phyloP scores from a whole-genome alignment of 2,888 invertebrate genomes.

The Salticus scenicus region DNA sequence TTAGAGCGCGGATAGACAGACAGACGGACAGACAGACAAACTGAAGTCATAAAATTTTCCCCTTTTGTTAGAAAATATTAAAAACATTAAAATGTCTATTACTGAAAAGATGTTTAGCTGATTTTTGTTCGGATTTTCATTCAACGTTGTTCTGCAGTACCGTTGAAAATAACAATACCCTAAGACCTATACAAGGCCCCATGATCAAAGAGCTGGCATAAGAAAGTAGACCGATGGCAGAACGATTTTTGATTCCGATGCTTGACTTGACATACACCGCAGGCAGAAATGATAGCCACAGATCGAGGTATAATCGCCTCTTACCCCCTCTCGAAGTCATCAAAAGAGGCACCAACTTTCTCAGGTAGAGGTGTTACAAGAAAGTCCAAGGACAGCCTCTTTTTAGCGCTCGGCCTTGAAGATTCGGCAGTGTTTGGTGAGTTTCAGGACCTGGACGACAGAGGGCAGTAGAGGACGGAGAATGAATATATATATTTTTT shows the following conservation, averaged over 20 bases:
- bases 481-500: background rate
- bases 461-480: background rate
- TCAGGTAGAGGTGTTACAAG: constrained; percentile 63
- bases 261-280: background rate
- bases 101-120: too few relatives aligned
- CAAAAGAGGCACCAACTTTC: constrained; percentile 15
- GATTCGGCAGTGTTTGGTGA: background rate
- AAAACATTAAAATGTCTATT: too few relatives aligned
- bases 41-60: too few relatives aligned
- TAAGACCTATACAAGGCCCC: too few relatives aligned
- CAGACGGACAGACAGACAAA: too few relatives aligned
- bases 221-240: background rate
- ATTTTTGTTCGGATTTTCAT: too few relatives aligned
- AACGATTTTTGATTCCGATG: background rate
- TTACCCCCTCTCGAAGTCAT: background rate
- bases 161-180: too few relatives aligned
- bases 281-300: constrained; percentile 48
- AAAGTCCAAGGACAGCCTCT: constrained; percentile 67
- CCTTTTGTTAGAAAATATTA: too few relatives aligned
- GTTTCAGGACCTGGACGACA: background rate
- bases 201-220: too few relatives aligned
- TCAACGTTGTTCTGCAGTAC: too few relatives aligned
- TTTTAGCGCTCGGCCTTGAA: constrained; percentile 63
- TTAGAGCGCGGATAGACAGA: too few relatives aligned
- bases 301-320: background rate